These are phyloP conservation scores for Ammodytes marinus DNA, from an alignment of 2,113 vertebrate species.

Conservation along the genomic window DNA sequence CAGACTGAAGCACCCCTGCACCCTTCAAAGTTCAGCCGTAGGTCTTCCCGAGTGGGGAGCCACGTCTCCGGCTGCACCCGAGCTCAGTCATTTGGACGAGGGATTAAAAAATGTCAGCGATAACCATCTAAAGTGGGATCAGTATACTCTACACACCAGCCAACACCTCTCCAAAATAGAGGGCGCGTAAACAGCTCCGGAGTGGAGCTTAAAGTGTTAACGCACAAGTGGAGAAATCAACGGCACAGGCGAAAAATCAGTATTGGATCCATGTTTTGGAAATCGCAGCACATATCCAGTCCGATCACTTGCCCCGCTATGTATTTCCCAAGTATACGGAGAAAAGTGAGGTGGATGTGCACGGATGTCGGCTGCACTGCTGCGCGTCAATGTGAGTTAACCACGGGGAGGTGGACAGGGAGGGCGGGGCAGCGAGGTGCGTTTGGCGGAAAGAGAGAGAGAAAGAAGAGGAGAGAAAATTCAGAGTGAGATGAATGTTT, in stretches of 20 bases:
- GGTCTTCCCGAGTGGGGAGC: slow-evolving; percentile 83
- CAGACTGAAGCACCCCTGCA: slow-evolving; percentile 57
- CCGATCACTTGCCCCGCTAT: slow-evolving; percentile 47
- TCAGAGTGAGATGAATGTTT: slow-evolving; percentile 82
- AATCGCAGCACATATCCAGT: slow-evolving; percentile 69
- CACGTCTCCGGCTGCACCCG: slow-evolving; percentile 79
- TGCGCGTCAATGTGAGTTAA: slow-evolving; percentile 65
- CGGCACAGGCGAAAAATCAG: slow-evolving; percentile 36
- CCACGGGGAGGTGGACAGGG: slow-evolving; percentile 55
- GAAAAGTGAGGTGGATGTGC: slow-evolving; percentile 66
- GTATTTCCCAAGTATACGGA: slow-evolving; percentile 64
- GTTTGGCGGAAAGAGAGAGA: slow-evolving; percentile 53
- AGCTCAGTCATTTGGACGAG: slow-evolving; percentile 83
- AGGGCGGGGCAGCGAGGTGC: slow-evolving; percentile 72
- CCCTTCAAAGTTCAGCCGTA: slow-evolving; percentile 85
- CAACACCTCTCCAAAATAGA: slow-evolving; percentile 67
- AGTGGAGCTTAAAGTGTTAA: slow-evolving; percentile 63
- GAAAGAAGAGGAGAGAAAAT: slow-evolving; percentile 52
- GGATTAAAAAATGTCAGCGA: slow-evolving; percentile 63
- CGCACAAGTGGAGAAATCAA: slow-evolving; percentile 51
- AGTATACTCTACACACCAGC: slow-evolving; percentile 57
- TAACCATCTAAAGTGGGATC: slow-evolving; percentile 82
- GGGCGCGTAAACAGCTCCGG: slow-evolving; percentile 53
- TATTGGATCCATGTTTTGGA: slow-evolving; percentile 72
- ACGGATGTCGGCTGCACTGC: slow-evolving; percentile 69